Evolutionary conservation across 1,140 invertebrate genomes (phyloP).

Genomic region (Bicyclus anynana): DNA sequence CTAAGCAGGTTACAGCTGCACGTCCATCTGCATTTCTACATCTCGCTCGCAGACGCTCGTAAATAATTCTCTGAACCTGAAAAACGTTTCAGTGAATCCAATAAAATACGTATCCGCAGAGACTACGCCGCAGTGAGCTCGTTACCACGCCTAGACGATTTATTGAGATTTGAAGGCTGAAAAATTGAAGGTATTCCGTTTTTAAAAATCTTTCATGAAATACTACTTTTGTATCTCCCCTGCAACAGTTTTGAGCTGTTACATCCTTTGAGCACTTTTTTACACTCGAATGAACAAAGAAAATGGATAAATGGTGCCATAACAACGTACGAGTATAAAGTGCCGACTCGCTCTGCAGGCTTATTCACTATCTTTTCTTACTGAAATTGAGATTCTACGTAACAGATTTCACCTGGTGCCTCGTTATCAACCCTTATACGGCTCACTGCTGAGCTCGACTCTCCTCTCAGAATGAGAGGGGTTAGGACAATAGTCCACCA

Average conservation of each 20-base stretch:
- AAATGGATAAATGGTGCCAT: slow-evolving; percentile 14
- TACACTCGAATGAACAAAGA: neutral
- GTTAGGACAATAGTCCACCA: too few relatives aligned
- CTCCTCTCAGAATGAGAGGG: too few relatives aligned
- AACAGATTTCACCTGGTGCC: too few relatives aligned
- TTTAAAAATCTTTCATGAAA: slow-evolving; percentile 71
- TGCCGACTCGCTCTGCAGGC: too few relatives aligned
- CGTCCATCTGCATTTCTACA: slow-evolving; percentile 73
- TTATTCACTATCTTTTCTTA: too few relatives aligned
- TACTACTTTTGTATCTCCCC: slow-evolving; percentile 42
- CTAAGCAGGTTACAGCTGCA: slow-evolving; percentile 35
- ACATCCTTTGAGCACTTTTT: neutral
- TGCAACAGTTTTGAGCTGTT: slow-evolving; percentile 20
- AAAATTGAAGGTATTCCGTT: slow-evolving; percentile 74
- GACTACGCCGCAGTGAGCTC: slow-evolving; percentile 74
- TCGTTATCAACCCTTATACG: too few relatives aligned
- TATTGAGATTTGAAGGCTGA: slow-evolving; percentile 76
- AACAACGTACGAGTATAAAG: slow-evolving; percentile 19
- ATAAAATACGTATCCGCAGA: slow-evolving; percentile 77
- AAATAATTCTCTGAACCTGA: slow-evolving; percentile 75
- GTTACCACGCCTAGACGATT: slow-evolving; percentile 76
- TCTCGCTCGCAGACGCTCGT: slow-evolving; percentile 67
- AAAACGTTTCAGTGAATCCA: slow-evolving; percentile 77
- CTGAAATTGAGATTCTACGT: too few relatives aligned
- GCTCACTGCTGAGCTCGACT: too few relatives aligned